Percentiles rank a stretch among this genome's conserved stretches.
phyloP scores from a whole-genome alignment of 2,797 vertebrate species.

The Sebastes oblongus region DNA sequence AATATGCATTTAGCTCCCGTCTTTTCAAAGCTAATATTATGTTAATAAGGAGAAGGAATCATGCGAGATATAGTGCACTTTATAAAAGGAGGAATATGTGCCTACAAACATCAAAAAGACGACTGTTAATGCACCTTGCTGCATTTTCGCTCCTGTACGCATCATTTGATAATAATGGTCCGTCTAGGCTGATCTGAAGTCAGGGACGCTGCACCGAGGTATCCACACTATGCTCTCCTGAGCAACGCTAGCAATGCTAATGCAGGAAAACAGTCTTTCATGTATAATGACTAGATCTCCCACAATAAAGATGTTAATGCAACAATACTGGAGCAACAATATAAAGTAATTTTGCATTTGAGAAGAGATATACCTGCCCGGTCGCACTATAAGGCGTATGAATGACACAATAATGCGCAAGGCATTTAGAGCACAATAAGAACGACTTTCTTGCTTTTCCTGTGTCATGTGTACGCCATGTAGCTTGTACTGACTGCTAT shows the following conservation, averaged over 20 bases:
- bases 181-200: constrained; percentile 43
- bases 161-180: constrained; percentile 53
- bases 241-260: background rate
- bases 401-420: too few species aligned
- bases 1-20: constrained; percentile 71
- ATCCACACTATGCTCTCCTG: background rate
- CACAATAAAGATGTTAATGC: background rate
- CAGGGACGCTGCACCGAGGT: background rate
- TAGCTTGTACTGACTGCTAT: too few species aligned
- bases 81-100: constrained; percentile 59
- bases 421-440: too few species aligned
- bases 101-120: constrained; percentile 59
- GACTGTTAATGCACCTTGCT: constrained; percentile 71
- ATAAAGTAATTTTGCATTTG: background rate
- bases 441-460: too few species aligned
- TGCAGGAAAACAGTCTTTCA: background rate
- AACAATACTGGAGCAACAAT: background rate
- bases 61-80: constrained; percentile 49
- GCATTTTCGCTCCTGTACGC: constrained; percentile 37
- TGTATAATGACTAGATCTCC: background rate
- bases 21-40: constrained; percentile 76
- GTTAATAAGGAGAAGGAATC: constrained; percentile 74
- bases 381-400: too few species aligned
- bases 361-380: background rate
- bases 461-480: too few species aligned